Evolutionary conservation across 2,888 invertebrate genomes (phyloP), one percentile per base, ranked within the genome.

Genomic region (Chloroclysta siterata): DNA sequence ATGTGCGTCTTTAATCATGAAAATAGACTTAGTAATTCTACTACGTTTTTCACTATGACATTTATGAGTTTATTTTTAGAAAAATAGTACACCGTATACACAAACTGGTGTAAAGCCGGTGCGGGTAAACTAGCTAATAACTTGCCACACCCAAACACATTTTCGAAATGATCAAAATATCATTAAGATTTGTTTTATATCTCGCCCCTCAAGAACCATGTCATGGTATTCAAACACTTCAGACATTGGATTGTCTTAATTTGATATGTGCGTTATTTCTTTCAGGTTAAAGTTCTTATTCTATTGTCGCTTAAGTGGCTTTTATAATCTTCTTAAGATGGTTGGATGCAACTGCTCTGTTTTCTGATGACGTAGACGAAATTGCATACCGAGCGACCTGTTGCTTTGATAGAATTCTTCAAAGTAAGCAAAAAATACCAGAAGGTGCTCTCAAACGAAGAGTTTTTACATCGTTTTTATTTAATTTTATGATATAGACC

Each of bases 291-390:
- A 7, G 29, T 50, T 50, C n/a, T 29, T 33, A 33, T 14, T 50
- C 14, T 13, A 10, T 1, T 50, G 50, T 29, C 5, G n/a, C 17
- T 29, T 48, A 3, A 14, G 33, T 33, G 8, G 22, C 22, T 13
- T 22, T 48, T 48, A 48, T 7, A n/a, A 6, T 29, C n/a, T 47
- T 48, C 17, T 17, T 13, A 47, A 22, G 13, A 33, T 13, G 28
- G 10, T 22, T 13, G 22, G 13, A 1, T 39, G 11, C 17, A 39
- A 11, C 39, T 17, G 6, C 15, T 15, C 22, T 0, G 29, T 46
- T 15, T 55, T 55, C 17, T 55, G 54, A 55, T 33, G 46, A 46
- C 58, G 15, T 15, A 11, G 39, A 10, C 41, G 29, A 28, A 57
- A 58, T 58, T 58, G 11, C 6, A 58, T 42, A 51, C 51, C 33